Evolutionary conservation across 2,888 invertebrate species (phyloP).

Genomic region (Papilio demoleus): DNA sequence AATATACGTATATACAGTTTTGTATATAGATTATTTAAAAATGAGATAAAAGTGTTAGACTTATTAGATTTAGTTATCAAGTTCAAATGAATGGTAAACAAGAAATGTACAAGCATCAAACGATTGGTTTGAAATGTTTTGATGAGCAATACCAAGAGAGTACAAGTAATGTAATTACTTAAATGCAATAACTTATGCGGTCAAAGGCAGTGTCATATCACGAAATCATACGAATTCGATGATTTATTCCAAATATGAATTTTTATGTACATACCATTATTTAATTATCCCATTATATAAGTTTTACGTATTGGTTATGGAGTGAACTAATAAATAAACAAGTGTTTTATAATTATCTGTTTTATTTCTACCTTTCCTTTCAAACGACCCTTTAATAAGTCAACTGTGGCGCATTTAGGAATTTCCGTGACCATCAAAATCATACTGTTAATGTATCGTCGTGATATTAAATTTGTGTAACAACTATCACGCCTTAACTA

Average conservation of each 20-base stretch:
- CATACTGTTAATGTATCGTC: too few species aligned
- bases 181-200: slow-evolving; percentile 58
- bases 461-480: too few species aligned
- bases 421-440: background rate
- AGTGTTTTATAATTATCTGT: slow-evolving; percentile 51
- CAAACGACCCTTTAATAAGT: background rate
- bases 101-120: slow-evolving; percentile 61
- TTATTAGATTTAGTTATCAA: slow-evolving; percentile 57
- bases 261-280: slow-evolving; percentile 63
- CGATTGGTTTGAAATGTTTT: slow-evolving; percentile 56
- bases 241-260: slow-evolving; percentile 59
- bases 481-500: too few species aligned
- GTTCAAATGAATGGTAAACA: slow-evolving; percentile 61
- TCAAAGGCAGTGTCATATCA: slow-evolving; percentile 63
- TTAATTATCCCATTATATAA: slow-evolving; percentile 67
- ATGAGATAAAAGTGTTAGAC: slow-evolving; percentile 49
- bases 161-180: slow-evolving; percentile 64
- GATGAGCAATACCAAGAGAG: slow-evolving; percentile 72
- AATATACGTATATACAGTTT: slow-evolving; percentile 28
- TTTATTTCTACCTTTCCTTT: slow-evolving; percentile 45
- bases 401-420: background rate
- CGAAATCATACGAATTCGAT: slow-evolving; percentile 56
- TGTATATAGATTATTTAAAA: slow-evolving; percentile 45
- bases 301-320: slow-evolving; percentile 71
- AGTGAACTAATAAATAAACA: slow-evolving; percentile 65